Evolutionary conservation across 2,797 vertebrate species (phyloP).

Genomic region (Masticophis lateralis): DNA sequence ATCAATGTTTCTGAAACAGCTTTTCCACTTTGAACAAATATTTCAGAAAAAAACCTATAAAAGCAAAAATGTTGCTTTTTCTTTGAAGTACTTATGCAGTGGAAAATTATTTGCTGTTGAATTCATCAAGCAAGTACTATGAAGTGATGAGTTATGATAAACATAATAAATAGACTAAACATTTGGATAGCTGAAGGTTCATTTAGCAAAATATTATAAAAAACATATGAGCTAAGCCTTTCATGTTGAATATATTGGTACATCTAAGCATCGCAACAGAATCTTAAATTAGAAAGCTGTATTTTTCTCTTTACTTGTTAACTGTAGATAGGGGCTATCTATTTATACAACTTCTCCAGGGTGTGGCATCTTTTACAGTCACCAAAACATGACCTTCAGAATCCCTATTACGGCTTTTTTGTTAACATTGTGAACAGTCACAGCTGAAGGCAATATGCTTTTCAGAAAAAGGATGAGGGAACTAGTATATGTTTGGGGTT

Average conservation of each 20-base stretch:
- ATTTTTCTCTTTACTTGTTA: not conserved
- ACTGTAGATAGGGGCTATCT: not conserved
- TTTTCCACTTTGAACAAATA: not conserved
- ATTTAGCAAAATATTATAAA: not conserved
- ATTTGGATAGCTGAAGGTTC: not conserved
- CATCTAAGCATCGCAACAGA: constrained; percentile 5
- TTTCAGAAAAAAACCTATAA: constrained; percentile 10
- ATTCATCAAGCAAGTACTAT: constrained; percentile 9
- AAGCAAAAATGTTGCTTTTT: not conserved
- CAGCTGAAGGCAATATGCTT: not conserved
- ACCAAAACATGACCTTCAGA: not conserved
- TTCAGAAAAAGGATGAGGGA: not conserved
- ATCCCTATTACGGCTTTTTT: not conserved
- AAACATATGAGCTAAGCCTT: constrained; percentile 20
- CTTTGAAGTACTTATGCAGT: constrained; percentile 26
- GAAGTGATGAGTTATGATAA: constrained; percentile 25
- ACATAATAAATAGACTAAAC: constrained; percentile 30
- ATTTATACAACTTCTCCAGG: not conserved
- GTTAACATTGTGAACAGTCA: not conserved
- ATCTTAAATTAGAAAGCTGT: not conserved
- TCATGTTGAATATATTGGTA: not conserved
- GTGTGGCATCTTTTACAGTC: not conserved
- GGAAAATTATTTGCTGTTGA: constrained; percentile 38
- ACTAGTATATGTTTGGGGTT: not conserved
- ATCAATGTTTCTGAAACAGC: not conserved